A percentile compares a stretch with the other conserved stretches of the same genome.
Conservation (phyloP, 2,888 invertebrate genomes). For the Pristionchus fissidentatus region DNA sequence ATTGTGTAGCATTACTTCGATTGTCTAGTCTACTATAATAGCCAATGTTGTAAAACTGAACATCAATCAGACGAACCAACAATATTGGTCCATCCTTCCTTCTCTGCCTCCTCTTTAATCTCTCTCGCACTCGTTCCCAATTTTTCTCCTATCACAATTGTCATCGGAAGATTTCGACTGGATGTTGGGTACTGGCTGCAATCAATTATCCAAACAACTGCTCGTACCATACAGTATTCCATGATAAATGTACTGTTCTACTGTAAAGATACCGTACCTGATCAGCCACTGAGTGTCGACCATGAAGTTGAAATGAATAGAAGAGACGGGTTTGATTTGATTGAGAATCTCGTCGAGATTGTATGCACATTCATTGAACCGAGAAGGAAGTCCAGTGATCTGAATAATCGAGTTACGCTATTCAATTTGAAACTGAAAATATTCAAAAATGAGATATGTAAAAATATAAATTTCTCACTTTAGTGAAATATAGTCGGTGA, state of each 20-base stretch:
- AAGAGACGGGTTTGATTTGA: slow-evolving; percentile 59
- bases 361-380: slow-evolving; percentile 52
- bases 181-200: slow-evolving; percentile 52
- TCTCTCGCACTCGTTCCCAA: not conserved
- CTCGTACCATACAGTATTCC: no score
- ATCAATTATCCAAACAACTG: not conserved
- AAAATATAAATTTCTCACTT: no score
- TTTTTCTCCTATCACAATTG: slow-evolving; percentile 51
- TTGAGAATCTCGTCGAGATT: slow-evolving; percentile 60
- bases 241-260: not conserved
- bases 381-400: slow-evolving; percentile 49
- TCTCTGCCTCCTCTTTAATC: slow-evolving; percentile 39
- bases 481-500: slow-evolving; percentile 51
- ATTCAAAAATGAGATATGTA: not conserved
- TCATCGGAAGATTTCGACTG: slow-evolving; percentile 49
- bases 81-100: not conserved
- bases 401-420: slow-evolving; percentile 41
- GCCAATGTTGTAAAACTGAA: no score
- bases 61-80: not conserved
- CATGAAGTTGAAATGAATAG: slow-evolving; percentile 69
- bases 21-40: no score
- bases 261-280: slow-evolving; percentile 48
- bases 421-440: no score
- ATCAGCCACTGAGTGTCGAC: slow-evolving; percentile 64
- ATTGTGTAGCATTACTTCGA: no score